Base-by-base conservation (phyloP, 2,113 vertebrate species). In the Okapia johnstoni region DNA sequence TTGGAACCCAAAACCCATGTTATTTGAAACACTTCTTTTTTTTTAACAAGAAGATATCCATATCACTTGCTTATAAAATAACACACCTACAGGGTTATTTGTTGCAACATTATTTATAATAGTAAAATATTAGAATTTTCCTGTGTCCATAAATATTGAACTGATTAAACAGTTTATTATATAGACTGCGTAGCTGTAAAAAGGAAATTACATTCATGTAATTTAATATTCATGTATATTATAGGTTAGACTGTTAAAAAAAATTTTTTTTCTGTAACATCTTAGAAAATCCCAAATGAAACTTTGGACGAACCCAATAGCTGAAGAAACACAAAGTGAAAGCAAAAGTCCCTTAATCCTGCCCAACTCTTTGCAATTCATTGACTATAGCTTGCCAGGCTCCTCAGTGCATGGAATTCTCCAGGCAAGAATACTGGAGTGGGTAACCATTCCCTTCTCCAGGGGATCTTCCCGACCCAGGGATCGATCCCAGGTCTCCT, bases 71-170 rank as follows among this genome's bases (percentile, higher is more conserved):
- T 4, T 86, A 55, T 11, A 94, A 96, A 88, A 52, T 54, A 97
- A 94, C 36, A 43, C 5, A 77, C 26, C 36, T 50, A 63, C 1
- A 96, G 55, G 12, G 5, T 73, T 77, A 70, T 43, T 79, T 88
- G 3, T 91, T 92, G 16, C 6, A 76, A 3, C n/a, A 96, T 48
- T 63, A 23, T 33, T 95, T 95, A 54, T 80, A 80, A 85, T 63
- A 76, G 50, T 58, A 87, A 76, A 91, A 33, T 1, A 33, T 25
- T 77, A 84, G 40, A 85, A 79, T 52, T 84, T 40, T 87, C 91
- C 92, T 10, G 6, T 43, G 6, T 33, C 43, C 33, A 76, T 79
- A 12, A 70, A 36, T 90, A 46, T 50, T 79, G 30, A n/a, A 61
- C 10, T 79, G 19, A 86, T n/a, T 90, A 48, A 84, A 55, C 33